phyloP scores from a whole-genome alignment of 1,140 invertebrate species.

The Venustaconcha ellipsiformis region DNA sequence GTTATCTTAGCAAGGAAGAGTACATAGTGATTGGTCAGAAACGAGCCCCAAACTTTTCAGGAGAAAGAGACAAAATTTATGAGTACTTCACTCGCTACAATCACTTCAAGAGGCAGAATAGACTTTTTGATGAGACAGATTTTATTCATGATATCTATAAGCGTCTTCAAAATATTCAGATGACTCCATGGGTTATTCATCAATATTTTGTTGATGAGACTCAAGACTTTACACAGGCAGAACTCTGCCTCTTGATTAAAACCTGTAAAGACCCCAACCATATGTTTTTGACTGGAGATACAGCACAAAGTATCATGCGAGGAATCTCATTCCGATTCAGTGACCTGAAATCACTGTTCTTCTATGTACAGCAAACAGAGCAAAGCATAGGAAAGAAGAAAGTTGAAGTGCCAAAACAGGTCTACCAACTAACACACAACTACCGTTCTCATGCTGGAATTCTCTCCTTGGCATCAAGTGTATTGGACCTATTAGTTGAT shows the following conservation, averaged over 20 bases:
- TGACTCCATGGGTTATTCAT: slow-evolving; percentile 49
- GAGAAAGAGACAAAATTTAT: too few relatives aligned
- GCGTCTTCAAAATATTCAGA: not conserved
- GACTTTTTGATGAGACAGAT: slow-evolving; percentile 55
- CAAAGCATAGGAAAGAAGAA: too few relatives aligned
- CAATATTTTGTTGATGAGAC: slow-evolving; percentile 65
- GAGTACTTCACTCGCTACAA: too few relatives aligned
- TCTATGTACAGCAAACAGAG: too few relatives aligned
- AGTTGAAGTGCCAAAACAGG: not conserved
- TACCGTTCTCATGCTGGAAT: slow-evolving; percentile 32
- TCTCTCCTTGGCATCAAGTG: slow-evolving; percentile 42
- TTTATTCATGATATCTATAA: slow-evolving; percentile 33
- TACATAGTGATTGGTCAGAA: slow-evolving; percentile 46
- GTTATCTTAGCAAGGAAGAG: slow-evolving; percentile 40
- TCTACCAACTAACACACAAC: slow-evolving; percentile 43
- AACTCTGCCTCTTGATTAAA: slow-evolving; percentile 49
- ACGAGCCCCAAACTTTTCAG: too few relatives aligned
- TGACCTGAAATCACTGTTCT: too few relatives aligned
- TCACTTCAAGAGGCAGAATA: not conserved
- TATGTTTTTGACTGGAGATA: slow-evolving; percentile 57
- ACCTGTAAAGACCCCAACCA: slow-evolving; percentile 60
- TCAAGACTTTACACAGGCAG: slow-evolving; percentile 50
- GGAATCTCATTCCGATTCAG: too few relatives aligned
- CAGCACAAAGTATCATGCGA: too few relatives aligned
- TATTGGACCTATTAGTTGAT: slow-evolving; percentile 44